Percentiles rank a stretch among this genome's conserved stretches.
These are phyloP conservation scores for Euphydryas editha DNA, from an alignment of 2,888 invertebrate genomes.

Conservation along the genomic window DNA sequence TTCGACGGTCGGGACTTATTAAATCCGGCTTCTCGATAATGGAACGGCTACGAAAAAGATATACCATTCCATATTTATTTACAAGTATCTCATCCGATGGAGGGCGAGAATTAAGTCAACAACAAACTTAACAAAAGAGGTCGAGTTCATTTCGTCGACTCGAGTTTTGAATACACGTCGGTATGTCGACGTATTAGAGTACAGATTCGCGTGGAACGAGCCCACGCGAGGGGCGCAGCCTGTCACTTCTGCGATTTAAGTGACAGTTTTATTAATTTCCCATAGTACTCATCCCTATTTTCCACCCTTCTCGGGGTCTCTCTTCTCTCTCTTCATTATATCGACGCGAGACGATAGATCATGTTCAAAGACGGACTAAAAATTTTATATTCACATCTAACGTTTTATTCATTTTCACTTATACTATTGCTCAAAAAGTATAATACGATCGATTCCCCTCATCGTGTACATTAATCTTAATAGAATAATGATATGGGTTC, in stretches of 20 bases:
- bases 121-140: conserved; percentile 72
- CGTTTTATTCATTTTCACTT: conserved; percentile 3
- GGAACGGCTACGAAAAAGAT: conserved; percentile 45
- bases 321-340: no score
- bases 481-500: conserved; percentile 59
- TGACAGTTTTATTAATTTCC: conserved; percentile 91
- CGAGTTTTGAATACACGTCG: neutral
- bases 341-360: neutral
- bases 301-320: conserved; percentile 74
- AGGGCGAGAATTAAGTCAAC: conserved; percentile 77
- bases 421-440: conserved; percentile 23
- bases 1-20: conserved; percentile 33
- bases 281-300: conserved; percentile 77
- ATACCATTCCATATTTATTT: conserved; percentile 69
- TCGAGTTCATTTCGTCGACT: conserved; percentile 53
- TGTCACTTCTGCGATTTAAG: conserved; percentile 84
- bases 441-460: conserved; percentile 4
- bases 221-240: conserved; percentile 66
- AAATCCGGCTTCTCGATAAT: conserved; percentile 36
- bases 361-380: neutral
- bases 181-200: conserved; percentile 40
- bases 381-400: neutral
- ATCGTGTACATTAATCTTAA: conserved; percentile 52
- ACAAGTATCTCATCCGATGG: conserved; percentile 66
- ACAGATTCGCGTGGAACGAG: conserved; percentile 43